Evolutionary conservation across 2,888 invertebrate genomes (phyloP).

Genomic region (Drosophila anceps): DNA sequence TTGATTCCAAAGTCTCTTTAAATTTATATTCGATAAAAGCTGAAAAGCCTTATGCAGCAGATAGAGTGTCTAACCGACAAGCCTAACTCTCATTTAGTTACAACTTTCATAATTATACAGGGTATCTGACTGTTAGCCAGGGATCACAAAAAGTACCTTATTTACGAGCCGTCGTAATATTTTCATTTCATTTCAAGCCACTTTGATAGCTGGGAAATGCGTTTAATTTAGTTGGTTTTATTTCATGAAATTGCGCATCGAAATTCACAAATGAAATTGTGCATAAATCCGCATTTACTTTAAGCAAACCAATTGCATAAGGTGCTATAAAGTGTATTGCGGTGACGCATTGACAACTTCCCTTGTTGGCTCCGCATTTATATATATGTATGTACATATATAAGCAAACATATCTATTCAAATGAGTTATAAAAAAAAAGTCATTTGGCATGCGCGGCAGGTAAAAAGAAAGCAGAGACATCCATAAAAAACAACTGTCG

Average conservation of each 20-base stretch:
- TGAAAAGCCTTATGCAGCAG: neutral
- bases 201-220: conserved; percentile 19
- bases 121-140: neutral
- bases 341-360: conserved; percentile 56
- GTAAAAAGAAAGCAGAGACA: conserved; percentile 41
- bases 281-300: conserved; percentile 13
- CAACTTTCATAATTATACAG: neutral
- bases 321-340: neutral
- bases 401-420: neutral
- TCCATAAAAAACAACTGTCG: conserved; percentile 22
- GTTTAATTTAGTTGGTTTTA: conserved; percentile 8
- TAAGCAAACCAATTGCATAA: conserved; percentile 29
- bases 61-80: neutral
- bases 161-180: conserved; percentile 18
- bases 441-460: conserved; percentile 53
- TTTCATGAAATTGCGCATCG: conserved; percentile 28
- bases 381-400: neutral
- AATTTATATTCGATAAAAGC: neutral
- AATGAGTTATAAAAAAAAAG: conserved; percentile 10
- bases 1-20: neutral
- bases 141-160: neutral
- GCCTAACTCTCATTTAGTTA: too few species aligned
- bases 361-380: conserved; percentile 18
- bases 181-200: conserved; percentile 13
- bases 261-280: conserved; percentile 10